Conservation (phyloP, 2,113 vertebrate genomes). For the Orthochromis malagaraziensis region DNA sequence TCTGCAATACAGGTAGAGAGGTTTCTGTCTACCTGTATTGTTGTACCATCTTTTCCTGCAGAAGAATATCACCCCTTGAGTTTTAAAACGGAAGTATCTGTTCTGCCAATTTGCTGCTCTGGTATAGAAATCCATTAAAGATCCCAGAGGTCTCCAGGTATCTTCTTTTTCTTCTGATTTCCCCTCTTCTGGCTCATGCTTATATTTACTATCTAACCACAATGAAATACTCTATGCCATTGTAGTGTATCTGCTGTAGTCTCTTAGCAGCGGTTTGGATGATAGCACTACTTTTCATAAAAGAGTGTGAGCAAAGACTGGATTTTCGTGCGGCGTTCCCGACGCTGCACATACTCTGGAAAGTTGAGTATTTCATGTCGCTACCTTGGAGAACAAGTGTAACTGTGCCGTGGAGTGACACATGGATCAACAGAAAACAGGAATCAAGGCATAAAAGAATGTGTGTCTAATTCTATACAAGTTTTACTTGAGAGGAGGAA, state of each 20-base stretch:
- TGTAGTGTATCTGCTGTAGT: neutral
- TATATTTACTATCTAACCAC: neutral
- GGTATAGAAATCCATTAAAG: constrained; percentile 10
- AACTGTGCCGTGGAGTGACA: neutral
- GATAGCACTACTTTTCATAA: neutral
- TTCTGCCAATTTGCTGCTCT: neutral
- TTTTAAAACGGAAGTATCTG: neutral
- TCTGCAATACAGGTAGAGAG: neutral
- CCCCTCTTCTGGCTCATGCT: neutral
- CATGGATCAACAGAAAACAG: neutral
- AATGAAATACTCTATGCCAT: neutral
- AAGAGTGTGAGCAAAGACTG: neutral
- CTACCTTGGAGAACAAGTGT: neutral
- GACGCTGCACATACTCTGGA: neutral
- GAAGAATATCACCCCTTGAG: neutral
- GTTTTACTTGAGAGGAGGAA: neutral
- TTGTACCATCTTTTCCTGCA: neutral
- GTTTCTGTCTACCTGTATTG: neutral
- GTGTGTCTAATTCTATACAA: neutral
- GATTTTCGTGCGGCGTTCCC: neutral
- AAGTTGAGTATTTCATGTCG: neutral
- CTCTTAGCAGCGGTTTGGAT: neutral
- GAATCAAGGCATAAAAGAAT: neutral
- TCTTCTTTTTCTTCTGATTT: neutral
- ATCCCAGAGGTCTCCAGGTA: neutral